A percentile compares a stretch with the other conserved stretches of the same genome.
These are phyloP conservation scores for Onychorhynchus coronatus DNA, from an alignment of 2,113 vertebrate species.

Conservation along the genomic window DNA sequence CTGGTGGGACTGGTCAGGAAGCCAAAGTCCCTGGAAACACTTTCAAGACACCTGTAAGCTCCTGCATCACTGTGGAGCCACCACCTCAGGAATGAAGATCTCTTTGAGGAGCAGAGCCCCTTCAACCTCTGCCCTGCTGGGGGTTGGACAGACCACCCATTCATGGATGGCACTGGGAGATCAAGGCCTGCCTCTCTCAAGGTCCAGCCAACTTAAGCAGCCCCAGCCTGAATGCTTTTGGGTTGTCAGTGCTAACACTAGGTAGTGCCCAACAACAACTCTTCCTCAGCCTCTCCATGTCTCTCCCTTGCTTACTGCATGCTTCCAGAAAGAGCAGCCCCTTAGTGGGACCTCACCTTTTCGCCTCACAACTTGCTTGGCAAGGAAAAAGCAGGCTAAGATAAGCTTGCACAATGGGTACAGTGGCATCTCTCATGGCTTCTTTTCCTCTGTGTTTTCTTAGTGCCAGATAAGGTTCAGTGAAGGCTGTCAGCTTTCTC, in stretches of 20 bases:
- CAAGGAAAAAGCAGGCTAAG: neutral
- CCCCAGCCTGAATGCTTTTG: neutral
- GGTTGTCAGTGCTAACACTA: neutral
- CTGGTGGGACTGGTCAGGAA: neutral
- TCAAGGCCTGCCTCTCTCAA: neutral
- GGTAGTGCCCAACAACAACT: neutral
- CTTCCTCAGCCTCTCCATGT: neutral
- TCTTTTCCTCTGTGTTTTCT: neutral
- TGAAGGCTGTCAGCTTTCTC: neutral
- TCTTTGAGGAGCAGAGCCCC: neutral
- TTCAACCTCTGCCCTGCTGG: neutral
- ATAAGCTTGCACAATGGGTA: neutral
- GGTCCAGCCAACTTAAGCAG: neutral
- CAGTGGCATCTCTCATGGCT: neutral
- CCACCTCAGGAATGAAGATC: neutral
- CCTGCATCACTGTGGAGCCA: rapidly evolving
- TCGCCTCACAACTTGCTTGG: neutral
- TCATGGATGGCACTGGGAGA: neutral
- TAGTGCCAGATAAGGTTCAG: neutral
- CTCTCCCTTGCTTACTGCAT: rapidly evolving
- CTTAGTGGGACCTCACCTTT: neutral
- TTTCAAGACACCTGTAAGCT: neutral
- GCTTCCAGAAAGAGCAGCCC: neutral
- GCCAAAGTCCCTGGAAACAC: neutral
- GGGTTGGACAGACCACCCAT: neutral